Evolutionary conservation across 2,888 invertebrate genomes (phyloP), one percentile per base, ranked within the genome.

Genomic region (Eretmocerus hayati): DNA sequence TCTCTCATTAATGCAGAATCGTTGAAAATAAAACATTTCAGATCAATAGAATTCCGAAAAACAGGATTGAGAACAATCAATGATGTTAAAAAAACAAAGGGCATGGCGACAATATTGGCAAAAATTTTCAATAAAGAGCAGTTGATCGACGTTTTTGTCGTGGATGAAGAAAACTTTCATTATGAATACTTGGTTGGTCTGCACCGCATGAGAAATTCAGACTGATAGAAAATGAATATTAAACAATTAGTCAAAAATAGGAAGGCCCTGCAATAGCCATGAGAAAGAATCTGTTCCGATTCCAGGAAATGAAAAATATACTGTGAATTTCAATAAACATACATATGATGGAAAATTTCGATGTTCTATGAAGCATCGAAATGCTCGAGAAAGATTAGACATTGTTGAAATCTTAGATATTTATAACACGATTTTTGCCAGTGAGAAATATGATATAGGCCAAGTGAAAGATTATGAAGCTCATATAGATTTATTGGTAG

Each of bases 381-480:
- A n/a, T n/a, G n/a, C n/a, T n/a, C n/a, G n/a, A n/a, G n/a, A n/a
- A n/a, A n/a, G n/a, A n/a, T n/a, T n/a, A n/a, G n/a, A n/a, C n/a
- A n/a, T n/a, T n/a, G n/a, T n/a, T n/a, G n/a, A n/a, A n/a, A n/a
- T n/a, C n/a, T n/a, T n/a, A n/a, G n/a, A n/a, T n/a, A n/a, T n/a
- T n/a, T n/a, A 59, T 37, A 50, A 53, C 31, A 19, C 38, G 21
- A 40, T 57, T 19, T 59, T 60, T 55, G 56, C 56, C 33, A 59
- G 52, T 53, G 52, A 54, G 21, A 58, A 59, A 56, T 61, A 58
- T 43, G 58, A 58, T 49, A 37, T 59, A 5, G 59, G 57, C 8
- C 54, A 36, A 33, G 56, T 59, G 8, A 56, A 52, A 40, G 47
- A 55, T 8, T 52, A 57, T 26, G 58, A 60, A 52, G 58, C 55